Evolutionary conservation across 2,113 vertebrate species (phyloP).

Genomic region (Rhinichthys klamathensis): DNA sequence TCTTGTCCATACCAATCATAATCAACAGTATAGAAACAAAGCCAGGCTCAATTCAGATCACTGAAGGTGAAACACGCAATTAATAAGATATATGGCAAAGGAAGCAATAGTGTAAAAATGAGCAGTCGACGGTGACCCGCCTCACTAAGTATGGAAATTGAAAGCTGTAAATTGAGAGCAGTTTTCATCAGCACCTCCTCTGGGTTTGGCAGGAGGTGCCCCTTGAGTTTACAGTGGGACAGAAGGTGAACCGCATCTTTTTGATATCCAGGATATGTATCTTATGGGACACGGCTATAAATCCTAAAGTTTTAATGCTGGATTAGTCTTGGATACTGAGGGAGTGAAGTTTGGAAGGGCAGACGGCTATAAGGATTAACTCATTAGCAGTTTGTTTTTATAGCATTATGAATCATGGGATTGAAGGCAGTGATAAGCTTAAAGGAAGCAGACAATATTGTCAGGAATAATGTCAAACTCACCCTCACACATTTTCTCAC

Average conservation of each 20-base stretch:
- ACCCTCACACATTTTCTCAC: background rate
- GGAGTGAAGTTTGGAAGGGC: conserved; percentile 31
- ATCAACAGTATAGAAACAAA: conserved; percentile 9
- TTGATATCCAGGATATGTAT: conserved; percentile 31
- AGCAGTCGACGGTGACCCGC: conserved; percentile 54
- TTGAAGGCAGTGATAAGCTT: background rate
- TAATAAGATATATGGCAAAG: conserved; percentile 57
- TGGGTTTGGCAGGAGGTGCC: conserved; percentile 45
- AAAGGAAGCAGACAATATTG: background rate
- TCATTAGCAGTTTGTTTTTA: conserved; percentile 11
- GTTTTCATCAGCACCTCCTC: background rate
- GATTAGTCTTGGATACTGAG: background rate
- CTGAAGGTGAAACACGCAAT: conserved; percentile 56
- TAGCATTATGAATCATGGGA: background rate
- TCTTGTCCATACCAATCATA: conserved; percentile 1
- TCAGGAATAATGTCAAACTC: background rate
- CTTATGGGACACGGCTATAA: conserved; percentile 29
- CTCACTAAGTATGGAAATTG: conserved; percentile 68
- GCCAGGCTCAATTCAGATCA: conserved; percentile 11
- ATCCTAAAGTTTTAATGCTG: conserved; percentile 18
- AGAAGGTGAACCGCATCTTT: conserved; percentile 4
- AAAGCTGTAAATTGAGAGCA: conserved; percentile 64
- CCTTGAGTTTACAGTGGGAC: conserved; percentile 28
- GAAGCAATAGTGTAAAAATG: conserved; percentile 52
- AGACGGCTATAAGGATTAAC: background rate